Base-by-base conservation (phyloP, 92 coral and sea anemone species). In the Zoanthus sociatus region DNA sequence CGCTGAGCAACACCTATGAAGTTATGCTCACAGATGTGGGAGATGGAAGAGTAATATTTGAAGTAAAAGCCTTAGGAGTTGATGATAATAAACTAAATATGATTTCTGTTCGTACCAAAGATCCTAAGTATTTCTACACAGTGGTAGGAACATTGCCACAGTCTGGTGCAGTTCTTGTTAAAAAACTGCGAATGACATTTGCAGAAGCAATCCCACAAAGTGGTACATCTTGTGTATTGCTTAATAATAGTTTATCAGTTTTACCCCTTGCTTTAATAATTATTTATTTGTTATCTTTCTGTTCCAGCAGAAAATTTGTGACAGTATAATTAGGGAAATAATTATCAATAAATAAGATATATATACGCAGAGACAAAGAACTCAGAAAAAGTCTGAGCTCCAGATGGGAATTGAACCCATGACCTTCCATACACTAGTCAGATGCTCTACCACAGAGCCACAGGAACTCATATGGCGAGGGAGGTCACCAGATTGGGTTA, bases 141-240 rank as follows among this genome's bases (percentile, higher is more conserved):
- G 6, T 44, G 61, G 15, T 79, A 17, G 84, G 84, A 13, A 79
- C 60, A 47, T 3, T 47, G 58, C 84, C 20, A 64, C 84, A 79
- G 84, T 18, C 60, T 8, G 84, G 74, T 5, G 33, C 74, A 63
- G 84, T 79, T 46, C 74, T 79, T 79, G 74, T 79, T 12, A 79
- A 79, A 21, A 64, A 79, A 9, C 21, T 79, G 60, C 58, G 64
- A 42, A 45, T 79, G 84, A 64, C 73, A 33, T 63, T 9, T 79
- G 73, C 64, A 10, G 84, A 79, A 64, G 72, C 60, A 0, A 20
- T 64, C 45, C 73, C 84, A 18, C 21, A 26, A 30, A 48, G 61
- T 79, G 44, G 32, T 50, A 50, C 55, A 79, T 72, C 73, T 46
- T 64, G 74, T 18, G 45, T 31, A 60, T 69, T 63, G 16, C 8